These are phyloP conservation scores for Ancistrus triradiatus DNA, from an alignment of 2,113 vertebrate species.

Conservation along the genomic window DNA sequence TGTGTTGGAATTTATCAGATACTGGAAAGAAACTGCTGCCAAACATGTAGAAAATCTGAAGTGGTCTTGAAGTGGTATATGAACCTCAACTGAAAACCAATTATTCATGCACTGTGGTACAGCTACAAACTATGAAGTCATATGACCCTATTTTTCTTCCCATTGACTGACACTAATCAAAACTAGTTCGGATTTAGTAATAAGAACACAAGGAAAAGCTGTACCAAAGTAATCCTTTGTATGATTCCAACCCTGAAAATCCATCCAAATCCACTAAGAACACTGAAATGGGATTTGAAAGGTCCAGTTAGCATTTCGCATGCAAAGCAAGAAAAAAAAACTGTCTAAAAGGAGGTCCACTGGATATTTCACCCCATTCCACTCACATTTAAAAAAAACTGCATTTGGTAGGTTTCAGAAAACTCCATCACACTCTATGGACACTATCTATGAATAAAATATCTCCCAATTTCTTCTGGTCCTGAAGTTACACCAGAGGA, in stretches of 20 bases:
- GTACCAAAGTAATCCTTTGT: not conserved
- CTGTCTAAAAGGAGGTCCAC: slow-evolving; percentile 10
- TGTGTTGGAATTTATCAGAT: no score
- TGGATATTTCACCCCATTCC: slow-evolving; percentile 1
- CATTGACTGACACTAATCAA: no score
- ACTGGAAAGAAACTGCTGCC: no score
- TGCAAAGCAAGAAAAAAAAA: slow-evolving; percentile 1
- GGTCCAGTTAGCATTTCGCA: not conserved
- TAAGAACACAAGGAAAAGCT: no score
- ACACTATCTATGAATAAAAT: slow-evolving; percentile 66
- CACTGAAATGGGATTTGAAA: slow-evolving; percentile 10
- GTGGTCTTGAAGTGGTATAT: no score
- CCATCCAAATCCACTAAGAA: slow-evolving; percentile 9
- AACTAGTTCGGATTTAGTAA: no score
- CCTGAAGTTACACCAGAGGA: slow-evolving; percentile 63
- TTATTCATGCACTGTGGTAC: no score
- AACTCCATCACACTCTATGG: slow-evolving; percentile 60
- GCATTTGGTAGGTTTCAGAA: slow-evolving; percentile 52
- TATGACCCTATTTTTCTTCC: no score
- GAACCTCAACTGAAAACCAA: no score
- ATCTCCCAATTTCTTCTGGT: slow-evolving; percentile 56
- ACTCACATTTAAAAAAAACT: not conserved
- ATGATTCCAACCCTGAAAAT: slow-evolving; percentile 24
- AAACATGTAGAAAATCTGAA: no score
- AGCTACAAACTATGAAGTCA: no score